phyloP scores from a whole-genome alignment of 1,140 invertebrate species.

The Onthophagus taurus region DNA sequence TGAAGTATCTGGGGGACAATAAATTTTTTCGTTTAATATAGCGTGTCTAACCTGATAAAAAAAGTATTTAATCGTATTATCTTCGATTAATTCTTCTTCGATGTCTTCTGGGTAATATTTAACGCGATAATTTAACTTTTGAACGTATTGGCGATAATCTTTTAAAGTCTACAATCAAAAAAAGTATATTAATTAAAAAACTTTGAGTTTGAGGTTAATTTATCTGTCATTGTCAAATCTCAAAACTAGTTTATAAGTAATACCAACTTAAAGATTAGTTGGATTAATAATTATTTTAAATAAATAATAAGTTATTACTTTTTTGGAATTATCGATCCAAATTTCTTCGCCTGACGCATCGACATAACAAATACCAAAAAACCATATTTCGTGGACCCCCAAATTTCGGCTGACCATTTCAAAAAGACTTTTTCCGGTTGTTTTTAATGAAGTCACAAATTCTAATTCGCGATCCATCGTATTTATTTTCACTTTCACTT shows the following conservation, averaged over 20 bases:
- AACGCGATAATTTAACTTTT: conserved; percentile 30
- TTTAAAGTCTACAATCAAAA: conserved; percentile 15
- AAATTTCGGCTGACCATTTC: conserved; percentile 31
- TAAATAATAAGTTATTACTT: too few species aligned
- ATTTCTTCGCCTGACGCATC: conserved; percentile 26
- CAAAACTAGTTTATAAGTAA: too few species aligned
- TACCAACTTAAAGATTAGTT: too few species aligned
- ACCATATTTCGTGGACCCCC: conserved; percentile 34
- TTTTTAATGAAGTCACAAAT: conserved; percentile 26
- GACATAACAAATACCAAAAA: conserved; percentile 34
- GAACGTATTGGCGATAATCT: conserved; percentile 15
- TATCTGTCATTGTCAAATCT: too few species aligned
- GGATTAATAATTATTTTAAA: too few species aligned
- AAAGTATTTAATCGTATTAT: conserved; percentile 31
- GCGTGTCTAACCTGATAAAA: conserved; percentile 30
- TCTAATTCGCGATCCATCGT: conserved; percentile 28
- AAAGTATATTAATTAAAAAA: too few species aligned
- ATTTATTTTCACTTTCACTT: conserved; percentile 26
- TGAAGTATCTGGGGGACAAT: conserved; percentile 34
- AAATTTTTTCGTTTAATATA: conserved; percentile 31
- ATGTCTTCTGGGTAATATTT: conserved; percentile 38
- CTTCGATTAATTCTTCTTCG: conserved; percentile 31
- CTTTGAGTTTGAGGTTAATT: too few species aligned
- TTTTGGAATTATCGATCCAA: conserved; percentile 36
- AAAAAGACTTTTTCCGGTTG: conserved; percentile 29